Conservation (phyloP, 2,113 vertebrate genomes). For the Menura novaehollandiae region DNA sequence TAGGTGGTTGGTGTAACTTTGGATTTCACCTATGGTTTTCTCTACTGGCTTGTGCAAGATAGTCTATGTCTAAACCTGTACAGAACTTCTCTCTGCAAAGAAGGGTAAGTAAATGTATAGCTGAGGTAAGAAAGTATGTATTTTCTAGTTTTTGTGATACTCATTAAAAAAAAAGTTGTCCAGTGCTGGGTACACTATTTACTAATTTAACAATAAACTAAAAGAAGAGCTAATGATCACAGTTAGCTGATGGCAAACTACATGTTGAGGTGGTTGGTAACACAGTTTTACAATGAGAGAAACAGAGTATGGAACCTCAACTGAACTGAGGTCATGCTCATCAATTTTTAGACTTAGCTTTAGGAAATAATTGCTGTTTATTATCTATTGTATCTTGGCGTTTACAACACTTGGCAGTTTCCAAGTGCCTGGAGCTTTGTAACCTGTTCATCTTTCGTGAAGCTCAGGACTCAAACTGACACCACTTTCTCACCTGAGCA, state of each 20-base stretch:
- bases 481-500: neutral
- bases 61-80: slow-evolving; percentile 65
- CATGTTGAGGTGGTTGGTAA: neutral
- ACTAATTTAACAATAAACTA: neutral
- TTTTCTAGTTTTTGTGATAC: neutral
- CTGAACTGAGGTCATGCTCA: neutral
- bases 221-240: neutral
- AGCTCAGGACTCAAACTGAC: neutral
- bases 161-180: neutral
- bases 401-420: neutral
- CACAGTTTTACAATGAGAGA: neutral
- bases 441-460: neutral
- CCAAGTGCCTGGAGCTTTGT: neutral
- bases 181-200: neutral
- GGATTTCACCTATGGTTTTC: slow-evolving; percentile 58
- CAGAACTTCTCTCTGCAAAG: slow-evolving; percentile 41
- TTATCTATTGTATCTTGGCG: neutral
- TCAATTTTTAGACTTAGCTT: neutral
- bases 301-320: neutral
- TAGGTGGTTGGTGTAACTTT: slow-evolving; percentile 74
- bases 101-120: slow-evolving; percentile 1
- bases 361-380: neutral
- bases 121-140: neutral
- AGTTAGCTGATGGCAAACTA: neutral
- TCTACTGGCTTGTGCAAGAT: slow-evolving; percentile 78